Evolutionary conservation across 2,113 vertebrate genomes (phyloP).

Genomic region (Casuarius casuarius): DNA sequence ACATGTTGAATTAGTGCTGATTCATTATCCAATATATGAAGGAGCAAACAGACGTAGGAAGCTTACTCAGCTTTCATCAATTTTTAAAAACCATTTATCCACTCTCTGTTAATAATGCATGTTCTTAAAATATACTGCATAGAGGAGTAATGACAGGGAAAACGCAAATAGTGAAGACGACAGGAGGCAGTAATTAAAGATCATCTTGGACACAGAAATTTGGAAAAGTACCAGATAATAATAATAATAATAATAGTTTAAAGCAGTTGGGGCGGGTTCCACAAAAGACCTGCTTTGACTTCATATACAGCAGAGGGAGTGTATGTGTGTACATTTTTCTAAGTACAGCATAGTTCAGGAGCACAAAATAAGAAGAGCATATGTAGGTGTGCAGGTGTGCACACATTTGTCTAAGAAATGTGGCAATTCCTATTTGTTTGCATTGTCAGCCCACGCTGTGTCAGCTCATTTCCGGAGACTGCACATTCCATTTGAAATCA

Average conservation of each 20-base stretch:
- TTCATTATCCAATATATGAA: not conserved
- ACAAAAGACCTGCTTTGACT: not conserved
- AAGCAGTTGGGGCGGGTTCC: not conserved
- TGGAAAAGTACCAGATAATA: not conserved
- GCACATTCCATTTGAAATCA: not conserved
- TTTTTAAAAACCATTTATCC: constrained; percentile 24
- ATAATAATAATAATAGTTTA: not conserved
- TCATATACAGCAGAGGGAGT: not conserved
- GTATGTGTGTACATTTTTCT: not conserved
- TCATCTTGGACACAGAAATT: not conserved
- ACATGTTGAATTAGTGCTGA: not conserved
- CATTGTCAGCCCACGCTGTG: not conserved
- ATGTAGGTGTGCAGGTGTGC: not conserved
- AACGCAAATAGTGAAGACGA: not conserved
- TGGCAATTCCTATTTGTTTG: not conserved
- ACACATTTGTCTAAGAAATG: not conserved
- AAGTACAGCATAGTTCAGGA: not conserved
- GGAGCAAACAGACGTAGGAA: constrained; percentile 4
- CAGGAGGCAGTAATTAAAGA: not conserved
- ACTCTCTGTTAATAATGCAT: not conserved
- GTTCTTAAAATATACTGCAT: not conserved
- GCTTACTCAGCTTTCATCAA: not conserved
- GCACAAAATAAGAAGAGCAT: not conserved
- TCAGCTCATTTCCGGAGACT: not conserved
- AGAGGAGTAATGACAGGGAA: not conserved